Base-by-base conservation (phyloP, 2,888 invertebrate genomes). In the Hoplodrina blanda region DNA sequence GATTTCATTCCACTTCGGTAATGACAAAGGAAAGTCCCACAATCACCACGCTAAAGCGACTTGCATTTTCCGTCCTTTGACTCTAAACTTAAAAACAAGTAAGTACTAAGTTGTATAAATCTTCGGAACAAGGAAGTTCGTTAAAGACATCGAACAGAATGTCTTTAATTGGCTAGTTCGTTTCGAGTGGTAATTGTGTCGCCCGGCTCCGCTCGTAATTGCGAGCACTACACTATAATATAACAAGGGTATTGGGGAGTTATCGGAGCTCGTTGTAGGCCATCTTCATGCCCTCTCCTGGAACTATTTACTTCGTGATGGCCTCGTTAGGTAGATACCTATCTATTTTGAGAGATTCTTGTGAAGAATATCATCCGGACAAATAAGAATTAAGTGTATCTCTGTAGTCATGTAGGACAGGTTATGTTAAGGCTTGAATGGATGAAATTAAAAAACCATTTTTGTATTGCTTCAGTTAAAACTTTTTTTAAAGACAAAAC, bases 151-250 rank as follows among this genome's bases (percentile, higher is more conserved):
- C 63, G 74, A 62, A 63, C 57, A 30, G 63, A 82, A 78, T 72
- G 66, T 68, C 72, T 82, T 82, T 82, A 82, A 82, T 82, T 75
- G 69, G 75, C 69, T 78, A 66, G 60, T 82, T 74, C 69, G 59
- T 69, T 72, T 60, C 33, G 63, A 73, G 79, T 56, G 69, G 62
- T 79, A 81, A 79, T 83, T 69, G 79, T 73, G 66, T 60, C 83
- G 63, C 68, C 60, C 55, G 72, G 56, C 54, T 55, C 49, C 69
- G 66, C 69, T 56, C 53, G 76, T 76, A 62, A 78, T 73, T 69
- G 72, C 65, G 72, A 67, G 52, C 33, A 59, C 33, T 82, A 37
- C 52, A 41, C 44, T 63, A 49, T 66, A 74, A 44, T 59, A 75
- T 44, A 74, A 55, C 57, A 60, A 6, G 17, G 15, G 62, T 62